Conservation (phyloP, 2,113 vertebrate genomes). For the Octodon degus region DNA sequence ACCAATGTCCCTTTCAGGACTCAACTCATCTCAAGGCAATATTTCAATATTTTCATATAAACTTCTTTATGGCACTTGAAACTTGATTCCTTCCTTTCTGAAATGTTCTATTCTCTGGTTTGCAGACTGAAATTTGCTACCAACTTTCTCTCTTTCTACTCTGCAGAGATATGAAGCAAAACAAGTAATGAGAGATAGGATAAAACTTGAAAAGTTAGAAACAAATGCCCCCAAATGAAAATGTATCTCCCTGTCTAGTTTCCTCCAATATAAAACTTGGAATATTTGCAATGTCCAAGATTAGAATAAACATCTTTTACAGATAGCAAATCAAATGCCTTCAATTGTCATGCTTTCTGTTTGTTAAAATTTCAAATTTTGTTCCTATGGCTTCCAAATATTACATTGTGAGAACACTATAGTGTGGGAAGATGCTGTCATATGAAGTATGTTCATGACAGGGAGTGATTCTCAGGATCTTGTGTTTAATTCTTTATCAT, state of each 20-base stretch:
- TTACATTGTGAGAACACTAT: neutral
- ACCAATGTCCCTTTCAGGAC: neutral
- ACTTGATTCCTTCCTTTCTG: neutral
- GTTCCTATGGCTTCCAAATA: neutral
- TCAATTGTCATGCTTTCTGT: neutral
- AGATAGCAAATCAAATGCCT: constrained; percentile 14
- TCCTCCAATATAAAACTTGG: neutral
- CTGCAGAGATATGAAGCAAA: constrained; percentile 5
- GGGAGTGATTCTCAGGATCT: neutral
- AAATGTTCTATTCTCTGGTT: neutral
- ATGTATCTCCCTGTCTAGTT: neutral
- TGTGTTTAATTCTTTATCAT: neutral
- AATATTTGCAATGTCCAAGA: constrained; percentile 12
- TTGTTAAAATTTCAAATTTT: constrained; percentile 3
- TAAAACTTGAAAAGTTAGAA: neutral
- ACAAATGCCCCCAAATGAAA: neutral
- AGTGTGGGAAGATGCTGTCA: too few relatives aligned
- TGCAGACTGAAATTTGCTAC: neutral
- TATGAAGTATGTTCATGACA: rapidly evolving
- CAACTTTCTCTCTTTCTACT: neutral
- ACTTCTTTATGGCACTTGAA: constrained; percentile 3
- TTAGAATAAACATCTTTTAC: neutral
- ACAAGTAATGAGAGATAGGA: neutral
- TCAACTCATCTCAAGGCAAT: neutral
- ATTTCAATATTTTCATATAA: constrained; percentile 12